phyloP scores from a whole-genome alignment of 1,140 invertebrate species.

The Oncopeltus fasciatus region DNA sequence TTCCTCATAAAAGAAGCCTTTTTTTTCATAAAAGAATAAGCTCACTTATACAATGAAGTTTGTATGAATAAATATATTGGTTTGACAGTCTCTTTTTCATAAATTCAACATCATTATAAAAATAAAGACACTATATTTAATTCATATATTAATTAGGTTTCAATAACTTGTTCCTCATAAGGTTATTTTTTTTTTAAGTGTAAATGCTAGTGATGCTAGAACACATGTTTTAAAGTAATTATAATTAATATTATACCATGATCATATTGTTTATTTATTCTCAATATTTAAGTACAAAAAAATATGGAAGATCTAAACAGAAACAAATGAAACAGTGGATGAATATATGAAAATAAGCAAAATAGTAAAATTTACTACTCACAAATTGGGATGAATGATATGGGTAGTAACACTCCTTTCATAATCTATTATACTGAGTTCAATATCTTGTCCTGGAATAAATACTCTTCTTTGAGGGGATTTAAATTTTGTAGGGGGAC shows the following conservation, averaged over 20 bases:
- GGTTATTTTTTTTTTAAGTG: no score
- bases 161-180: no score
- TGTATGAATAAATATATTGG: no score
- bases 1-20: no score
- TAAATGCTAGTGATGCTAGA: no score
- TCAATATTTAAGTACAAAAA: conserved; percentile 8
- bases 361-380: conserved; percentile 28
- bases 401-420: conserved; percentile 64
- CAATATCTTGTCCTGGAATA: conserved; percentile 55
- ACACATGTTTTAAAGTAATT: no score
- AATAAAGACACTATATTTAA: no score
- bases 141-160: no score
- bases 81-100: no score
- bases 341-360: conserved; percentile 5
- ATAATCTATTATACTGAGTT: conserved; percentile 52
- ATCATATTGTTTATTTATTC: conserved; percentile 4
- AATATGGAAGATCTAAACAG: neutral
- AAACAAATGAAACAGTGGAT: neutral
- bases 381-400: conserved; percentile 71
- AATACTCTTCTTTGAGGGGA: conserved; percentile 57
- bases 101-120: no score
- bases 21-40: no score
- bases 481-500: conserved; percentile 50
- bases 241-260: conserved; percentile 14
- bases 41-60: no score